These are phyloP conservation scores for Ornithorhynchus anatinus DNA, from an alignment of 2,113 vertebrate genomes.

Conservation along the genomic window DNA sequence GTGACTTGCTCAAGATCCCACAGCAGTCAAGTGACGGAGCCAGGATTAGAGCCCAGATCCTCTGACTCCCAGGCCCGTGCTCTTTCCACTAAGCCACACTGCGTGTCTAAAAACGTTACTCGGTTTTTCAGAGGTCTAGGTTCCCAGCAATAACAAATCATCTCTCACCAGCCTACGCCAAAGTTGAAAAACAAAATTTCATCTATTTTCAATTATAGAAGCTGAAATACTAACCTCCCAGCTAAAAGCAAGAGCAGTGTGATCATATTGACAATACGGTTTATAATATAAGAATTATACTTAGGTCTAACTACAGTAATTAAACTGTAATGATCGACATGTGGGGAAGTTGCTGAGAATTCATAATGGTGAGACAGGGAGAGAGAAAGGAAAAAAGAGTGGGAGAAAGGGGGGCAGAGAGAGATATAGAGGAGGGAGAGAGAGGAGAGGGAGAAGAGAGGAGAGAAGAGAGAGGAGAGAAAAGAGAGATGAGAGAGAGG, in stretches of 20 bases:
- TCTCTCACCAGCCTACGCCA: conserved; percentile 6
- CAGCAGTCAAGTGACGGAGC: no score
- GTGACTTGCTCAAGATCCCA: no score
- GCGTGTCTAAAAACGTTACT: no score
- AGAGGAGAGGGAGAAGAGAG: neutral
- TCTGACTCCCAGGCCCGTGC: no score
- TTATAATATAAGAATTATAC: no score
- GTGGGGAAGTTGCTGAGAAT: conserved; percentile 16
- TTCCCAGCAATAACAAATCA: neutral
- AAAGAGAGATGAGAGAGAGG: neutral
- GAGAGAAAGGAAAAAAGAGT: neutral
- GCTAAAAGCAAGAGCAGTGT: conserved; percentile 16
- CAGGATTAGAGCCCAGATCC: no score
- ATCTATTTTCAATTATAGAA: conserved; percentile 28
- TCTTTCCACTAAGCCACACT: no score
- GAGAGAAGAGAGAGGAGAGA: neutral
- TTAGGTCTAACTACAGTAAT: conserved; percentile 23
- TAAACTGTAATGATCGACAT: conserved; percentile 10
- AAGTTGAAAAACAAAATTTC: conserved; percentile 32
- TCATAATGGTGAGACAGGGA: neutral
- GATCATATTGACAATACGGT: conserved; percentile 18
- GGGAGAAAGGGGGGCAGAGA: neutral
- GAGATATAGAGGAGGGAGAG: neutral
- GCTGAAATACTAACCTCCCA: conserved; percentile 12
- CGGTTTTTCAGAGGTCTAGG: no score